Conservation (phyloP, 1,140 invertebrate genomes). For the Spodoptera litura region DNA sequence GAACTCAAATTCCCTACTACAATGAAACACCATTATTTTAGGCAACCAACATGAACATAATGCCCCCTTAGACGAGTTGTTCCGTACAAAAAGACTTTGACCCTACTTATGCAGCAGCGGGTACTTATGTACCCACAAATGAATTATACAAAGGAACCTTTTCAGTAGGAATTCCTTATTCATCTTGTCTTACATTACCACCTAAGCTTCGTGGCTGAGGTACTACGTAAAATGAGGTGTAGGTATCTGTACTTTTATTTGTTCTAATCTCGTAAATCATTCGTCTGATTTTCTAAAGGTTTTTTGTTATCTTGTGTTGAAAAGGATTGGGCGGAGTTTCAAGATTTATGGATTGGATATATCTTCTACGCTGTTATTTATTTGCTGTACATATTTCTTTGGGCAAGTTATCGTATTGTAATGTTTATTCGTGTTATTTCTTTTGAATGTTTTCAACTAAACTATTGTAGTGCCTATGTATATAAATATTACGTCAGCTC, state of each 20-base stretch:
- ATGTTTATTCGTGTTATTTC: too few species aligned
- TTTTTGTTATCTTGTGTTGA: slow-evolving; percentile 4
- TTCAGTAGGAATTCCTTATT: slow-evolving; percentile 42
- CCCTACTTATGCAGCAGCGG: slow-evolving; percentile 32
- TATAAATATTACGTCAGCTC: too few species aligned
- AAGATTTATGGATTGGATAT: background rate
- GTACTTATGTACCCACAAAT: slow-evolving; percentile 39
- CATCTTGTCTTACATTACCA: slow-evolving; percentile 36
- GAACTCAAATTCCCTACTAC: background rate
- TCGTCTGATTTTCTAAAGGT: slow-evolving; percentile 10
- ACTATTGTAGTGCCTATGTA: too few species aligned
- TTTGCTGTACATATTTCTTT: too few species aligned
- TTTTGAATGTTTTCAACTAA: too few species aligned
- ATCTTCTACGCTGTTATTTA: background rate
- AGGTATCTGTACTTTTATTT: slow-evolving; percentile 7
- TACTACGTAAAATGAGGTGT: slow-evolving; percentile 20
- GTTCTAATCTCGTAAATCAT: background rate
- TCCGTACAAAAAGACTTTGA: slow-evolving; percentile 32
- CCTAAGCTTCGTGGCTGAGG: slow-evolving; percentile 23
- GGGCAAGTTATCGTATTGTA: too few species aligned
- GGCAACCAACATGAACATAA: slow-evolving; percentile 10
- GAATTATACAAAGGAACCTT: slow-evolving; percentile 45
- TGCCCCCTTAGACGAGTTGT: slow-evolving; percentile 6
- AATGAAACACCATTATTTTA: slow-evolving; percentile 19
- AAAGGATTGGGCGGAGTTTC: background rate